Conservation (phyloP, 2,113 vertebrate genomes). For the Pogonocichla stellata region DNA sequence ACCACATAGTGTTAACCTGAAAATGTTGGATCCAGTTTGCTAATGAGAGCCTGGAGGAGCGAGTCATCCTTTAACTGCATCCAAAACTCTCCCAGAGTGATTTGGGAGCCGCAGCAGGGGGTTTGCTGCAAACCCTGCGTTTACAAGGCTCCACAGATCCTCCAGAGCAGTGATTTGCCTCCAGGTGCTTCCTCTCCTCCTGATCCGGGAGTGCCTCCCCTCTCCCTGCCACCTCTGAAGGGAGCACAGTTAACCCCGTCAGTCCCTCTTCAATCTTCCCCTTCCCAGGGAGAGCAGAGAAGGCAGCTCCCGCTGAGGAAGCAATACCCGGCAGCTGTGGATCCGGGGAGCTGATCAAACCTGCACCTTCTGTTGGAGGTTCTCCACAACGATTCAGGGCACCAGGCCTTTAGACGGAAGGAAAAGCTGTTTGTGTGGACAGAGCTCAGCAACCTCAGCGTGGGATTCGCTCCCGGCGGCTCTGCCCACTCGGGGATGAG, state of each 20-base stretch:
- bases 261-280: background rate
- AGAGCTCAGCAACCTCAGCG: conserved; percentile 34
- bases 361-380: conserved; percentile 36
- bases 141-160: conserved; percentile 32
- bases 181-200: conserved; percentile 24
- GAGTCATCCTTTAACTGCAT: background rate
- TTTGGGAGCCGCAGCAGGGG: conserved; percentile 2
- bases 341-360: conserved; percentile 42
- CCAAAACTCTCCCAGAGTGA: background rate
- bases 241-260: background rate
- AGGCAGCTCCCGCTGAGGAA: background rate
- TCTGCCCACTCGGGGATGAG: conserved; percentile 15
- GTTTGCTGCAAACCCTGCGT: background rate
- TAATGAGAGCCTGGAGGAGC: background rate
- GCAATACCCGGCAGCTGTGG: conserved; percentile 56
- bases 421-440: conserved; percentile 52
- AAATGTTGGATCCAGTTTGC: background rate
- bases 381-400: conserved; percentile 42
- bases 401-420: conserved; percentile 64
- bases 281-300: background rate
- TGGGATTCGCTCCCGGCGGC: background rate
- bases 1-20: background rate
- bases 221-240: background rate
- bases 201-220: background rate
- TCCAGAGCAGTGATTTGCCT: background rate